Base-by-base conservation (phyloP, 2,113 vertebrate genomes). In the Xenus cinereus region DNA sequence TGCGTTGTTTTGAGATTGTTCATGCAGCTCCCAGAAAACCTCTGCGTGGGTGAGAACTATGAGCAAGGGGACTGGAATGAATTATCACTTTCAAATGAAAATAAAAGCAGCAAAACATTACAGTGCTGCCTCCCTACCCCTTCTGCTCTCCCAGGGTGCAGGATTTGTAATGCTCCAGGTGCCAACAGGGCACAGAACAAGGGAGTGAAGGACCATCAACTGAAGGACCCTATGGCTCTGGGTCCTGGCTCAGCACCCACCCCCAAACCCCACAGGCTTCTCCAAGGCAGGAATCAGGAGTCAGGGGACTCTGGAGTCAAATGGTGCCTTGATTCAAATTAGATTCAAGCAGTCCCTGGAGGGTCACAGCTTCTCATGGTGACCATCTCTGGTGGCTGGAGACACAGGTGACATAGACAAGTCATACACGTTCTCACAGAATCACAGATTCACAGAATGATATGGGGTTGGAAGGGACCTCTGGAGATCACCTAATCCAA, bases 61-160 rank as follows among this genome's bases (percentile, higher is more conserved):
- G 92, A 96, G 79, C 88, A 84, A 96, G 72, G 48, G 72, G 71
- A 33, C 72, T 74, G 95, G 88, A 92, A 89, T 89, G 86, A 92
- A 69, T 90, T 72, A 51, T n/a, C 51, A 20, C 73, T 88, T 94
- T 86, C 59, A 93, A 86, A 67, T 16, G 13, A 75, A 93, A 94
- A 96, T 46, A 69, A 86, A 77, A 86, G 13, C 79, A 88, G 13
- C 24, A 41, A 74, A 95, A 80, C 59, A 32, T 9, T 28, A 27
- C 33, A 41, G 32, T 2, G 1, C 28, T 45, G 26, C 54, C 57
- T 91, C 32, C 60, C 33, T 5, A 1, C 4, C 24, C 41, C 45
- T 73, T 62, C 37, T 73, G 35, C 3, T 84, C 41, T 30, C 54
- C 43, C 9, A 46, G 7, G 50, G 41, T 66, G 71, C 23, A 43